Conservation (phyloP, 1,140 invertebrate species). For the Euura saliciscinereae region DNA sequence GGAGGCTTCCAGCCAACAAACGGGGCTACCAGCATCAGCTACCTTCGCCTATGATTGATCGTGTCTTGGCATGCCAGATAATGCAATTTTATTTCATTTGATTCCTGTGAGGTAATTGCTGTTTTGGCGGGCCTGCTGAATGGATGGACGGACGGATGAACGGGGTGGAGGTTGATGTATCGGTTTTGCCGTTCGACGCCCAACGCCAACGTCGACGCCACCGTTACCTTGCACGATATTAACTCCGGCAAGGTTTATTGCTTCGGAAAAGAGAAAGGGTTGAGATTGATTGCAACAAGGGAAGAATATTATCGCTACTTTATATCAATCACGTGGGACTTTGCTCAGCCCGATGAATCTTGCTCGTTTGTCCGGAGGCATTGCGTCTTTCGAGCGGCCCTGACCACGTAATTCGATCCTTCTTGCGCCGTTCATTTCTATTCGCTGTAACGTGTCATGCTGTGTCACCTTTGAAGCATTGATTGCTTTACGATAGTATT, state of each 20-base stretch:
- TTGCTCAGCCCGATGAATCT: not conserved
- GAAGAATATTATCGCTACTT: constrained; percentile 7
- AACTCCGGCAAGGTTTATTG: constrained; percentile 4
- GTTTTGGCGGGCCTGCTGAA: constrained; percentile 51
- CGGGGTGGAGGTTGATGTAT: constrained; percentile 50
- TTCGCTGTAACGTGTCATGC: no score
- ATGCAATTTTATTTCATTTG: constrained; percentile 63
- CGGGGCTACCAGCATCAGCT: not conserved
- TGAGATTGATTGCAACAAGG: constrained; percentile 7
- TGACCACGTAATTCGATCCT: no score
- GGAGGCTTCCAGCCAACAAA: not conserved
- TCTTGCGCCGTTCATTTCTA: no score
- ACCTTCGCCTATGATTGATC: constrained; percentile 54
- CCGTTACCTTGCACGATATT: constrained; percentile 15
- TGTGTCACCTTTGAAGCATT: no score
- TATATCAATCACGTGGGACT: constrained; percentile 4
- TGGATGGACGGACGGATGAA: constrained; percentile 35
- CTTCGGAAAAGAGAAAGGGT: constrained; percentile 6
- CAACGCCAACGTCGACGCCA: not conserved
- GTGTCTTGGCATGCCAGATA: constrained; percentile 57
- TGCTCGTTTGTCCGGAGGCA: not conserved
- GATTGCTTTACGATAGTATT: no score
- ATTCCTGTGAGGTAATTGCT: constrained; percentile 59
- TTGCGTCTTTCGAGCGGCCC: not conserved
- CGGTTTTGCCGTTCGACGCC: constrained; percentile 36